Percentiles rank a stretch among this genome's conserved stretches.
Evolutionary conservation across 2,797 vertebrate genomes (phyloP).

Genomic region (Pyrocephalus nanus): DNA sequence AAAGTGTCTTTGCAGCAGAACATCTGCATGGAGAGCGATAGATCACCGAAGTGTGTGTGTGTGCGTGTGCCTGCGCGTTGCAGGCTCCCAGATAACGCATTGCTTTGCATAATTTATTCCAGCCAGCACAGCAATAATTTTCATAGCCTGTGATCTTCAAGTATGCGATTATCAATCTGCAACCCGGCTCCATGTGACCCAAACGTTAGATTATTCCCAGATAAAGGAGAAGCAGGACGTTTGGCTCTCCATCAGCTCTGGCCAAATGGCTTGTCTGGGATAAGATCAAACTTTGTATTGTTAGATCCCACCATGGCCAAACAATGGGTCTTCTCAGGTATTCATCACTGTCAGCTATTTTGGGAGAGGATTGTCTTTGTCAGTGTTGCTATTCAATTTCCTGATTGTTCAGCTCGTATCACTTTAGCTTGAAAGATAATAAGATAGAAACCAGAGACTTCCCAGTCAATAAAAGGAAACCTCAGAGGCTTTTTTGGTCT

Average conservation of each 20-base stretch:
- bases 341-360: not conserved
- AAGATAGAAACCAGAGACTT: constrained; percentile 36
- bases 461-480: constrained; percentile 65
- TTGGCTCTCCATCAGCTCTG: not conserved
- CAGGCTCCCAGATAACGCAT: constrained; percentile 65
- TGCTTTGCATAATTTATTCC: constrained; percentile 72
- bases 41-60: constrained; percentile 53
- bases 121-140: constrained; percentile 59
- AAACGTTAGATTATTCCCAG: not conserved
- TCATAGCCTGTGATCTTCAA: constrained; percentile 54
- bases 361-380: not conserved
- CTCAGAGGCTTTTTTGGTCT: constrained; percentile 58
- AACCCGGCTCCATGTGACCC: not conserved
- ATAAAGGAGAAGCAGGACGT: not conserved
- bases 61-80: not conserved
- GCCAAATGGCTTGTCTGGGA: not conserved
- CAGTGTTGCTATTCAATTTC: not conserved
- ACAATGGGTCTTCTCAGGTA: not conserved
- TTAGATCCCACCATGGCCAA: not conserved
- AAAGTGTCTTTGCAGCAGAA: constrained; percentile 64
- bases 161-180: constrained; percentile 36
- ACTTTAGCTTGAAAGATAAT: constrained; percentile 53
- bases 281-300: not conserved
- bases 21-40: constrained; percentile 67
- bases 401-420: not conserved